Evolutionary conservation across 2,888 invertebrate genomes (phyloP).

Genomic region (Cinara cedri): DNA sequence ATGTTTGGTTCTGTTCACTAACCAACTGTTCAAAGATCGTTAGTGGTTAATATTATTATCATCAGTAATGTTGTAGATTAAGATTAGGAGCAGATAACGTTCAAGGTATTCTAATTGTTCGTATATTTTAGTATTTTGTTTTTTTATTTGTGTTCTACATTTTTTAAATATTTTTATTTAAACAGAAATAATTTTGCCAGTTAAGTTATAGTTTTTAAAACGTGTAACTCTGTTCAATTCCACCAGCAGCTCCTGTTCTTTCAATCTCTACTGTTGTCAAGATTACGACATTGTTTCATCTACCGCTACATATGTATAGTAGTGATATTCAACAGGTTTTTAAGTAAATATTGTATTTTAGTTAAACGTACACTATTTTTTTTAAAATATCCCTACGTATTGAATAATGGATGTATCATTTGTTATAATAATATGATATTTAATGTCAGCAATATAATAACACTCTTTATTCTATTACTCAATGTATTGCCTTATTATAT

Average conservation of each 20-base stretch:
- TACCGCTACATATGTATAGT: constrained; percentile 20
- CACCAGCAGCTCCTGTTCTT: not conserved
- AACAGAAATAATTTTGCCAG: not conserved
- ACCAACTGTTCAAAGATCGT: not conserved
- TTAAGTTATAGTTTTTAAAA: not conserved
- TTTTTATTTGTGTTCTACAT: not conserved
- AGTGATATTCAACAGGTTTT: constrained; percentile 43
- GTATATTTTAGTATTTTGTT: not conserved
- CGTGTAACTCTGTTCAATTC: not conserved
- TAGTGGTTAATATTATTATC: not conserved
- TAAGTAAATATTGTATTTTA: constrained; percentile 13
- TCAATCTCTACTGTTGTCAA: not conserved
- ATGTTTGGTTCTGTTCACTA: not conserved
- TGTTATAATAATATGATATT: too few relatives aligned
- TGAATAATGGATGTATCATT: too few relatives aligned
- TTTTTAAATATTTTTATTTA: not conserved
- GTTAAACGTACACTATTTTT: not conserved
- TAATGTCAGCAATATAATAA: too few relatives aligned
- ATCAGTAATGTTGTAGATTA: not conserved
- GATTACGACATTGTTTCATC: not conserved
- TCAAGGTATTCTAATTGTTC: constrained; percentile 34
- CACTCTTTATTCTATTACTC: not conserved
- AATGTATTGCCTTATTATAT: not conserved
- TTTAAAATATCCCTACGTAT: too few relatives aligned
- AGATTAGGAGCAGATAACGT: constrained; percentile 29